Percentiles rank a stretch among this genome's conserved stretches.
Evolutionary conservation across 2,113 vertebrate genomes (phyloP).

Genomic region (Castor canadensis): DNA sequence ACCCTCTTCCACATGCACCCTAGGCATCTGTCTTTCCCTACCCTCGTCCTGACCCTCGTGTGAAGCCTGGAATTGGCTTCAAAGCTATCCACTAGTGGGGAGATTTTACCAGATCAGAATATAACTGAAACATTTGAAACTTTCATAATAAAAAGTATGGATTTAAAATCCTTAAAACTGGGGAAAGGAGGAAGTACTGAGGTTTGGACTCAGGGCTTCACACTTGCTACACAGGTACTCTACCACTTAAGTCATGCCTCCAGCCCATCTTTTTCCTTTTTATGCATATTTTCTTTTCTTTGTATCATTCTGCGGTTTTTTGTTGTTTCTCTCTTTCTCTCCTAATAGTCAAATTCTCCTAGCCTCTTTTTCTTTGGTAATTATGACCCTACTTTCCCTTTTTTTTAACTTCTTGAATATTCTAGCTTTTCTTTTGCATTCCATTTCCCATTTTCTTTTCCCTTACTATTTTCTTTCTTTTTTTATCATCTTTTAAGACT

Average conservation of each 20-base stretch:
- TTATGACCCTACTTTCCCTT: background rate
- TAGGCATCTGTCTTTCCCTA: background rate
- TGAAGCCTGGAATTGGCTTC: background rate
- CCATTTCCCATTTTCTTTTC: background rate
- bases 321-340: background rate
- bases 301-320: no score
- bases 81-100: background rate
- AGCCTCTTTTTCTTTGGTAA: background rate
- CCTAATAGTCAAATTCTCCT: background rate
- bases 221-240: background rate
- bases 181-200: background rate
- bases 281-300: background rate
- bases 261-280: no score
- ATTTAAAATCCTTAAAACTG: background rate
- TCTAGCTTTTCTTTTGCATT: background rate
- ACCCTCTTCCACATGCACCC: fast-evolving
- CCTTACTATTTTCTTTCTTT: no score
- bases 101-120: background rate
- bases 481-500: background rate
- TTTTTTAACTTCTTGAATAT: background rate
- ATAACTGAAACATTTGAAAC: background rate
- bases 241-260: no score
- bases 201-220: background rate
- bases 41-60: background rate
- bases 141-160: background rate